Base-by-base conservation (phyloP, 2,113 vertebrate genomes). In the Tachysurus fulvidraco region DNA sequence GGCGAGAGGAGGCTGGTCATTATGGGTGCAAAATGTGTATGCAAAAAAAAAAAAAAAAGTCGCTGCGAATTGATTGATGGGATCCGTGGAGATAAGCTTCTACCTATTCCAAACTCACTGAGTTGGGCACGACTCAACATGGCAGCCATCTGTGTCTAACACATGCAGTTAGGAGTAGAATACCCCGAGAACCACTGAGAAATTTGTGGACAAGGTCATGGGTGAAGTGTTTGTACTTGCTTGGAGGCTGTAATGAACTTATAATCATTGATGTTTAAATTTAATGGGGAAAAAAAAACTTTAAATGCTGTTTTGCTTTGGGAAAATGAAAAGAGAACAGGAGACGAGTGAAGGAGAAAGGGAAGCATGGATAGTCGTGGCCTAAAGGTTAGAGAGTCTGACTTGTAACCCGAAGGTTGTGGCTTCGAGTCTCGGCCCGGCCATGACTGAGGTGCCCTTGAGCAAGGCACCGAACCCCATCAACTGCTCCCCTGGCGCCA, bases 61-160 rank as follows among this genome's bases (percentile, higher is more conserved):
- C 64, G 76, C 65, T 36, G 36, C 65, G 59, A 69, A 41, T 80
- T 89, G 89, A 90, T 85, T 81, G 81, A 90, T 89, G 82, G 64
- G 28, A 59, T 84, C 59, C 80, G 50, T 21, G 23, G 65, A 89
- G 86, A 89, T 87, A 74, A 87, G 85, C 71, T 17, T 83, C 46
- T 41, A 83, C 71, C 84, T 85, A 71, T 36, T 81, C 78, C 78
- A 36, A 25, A 60, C 71, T 60, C 59, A 64, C 57, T 57, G 74
- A 64, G 21, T 60, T 52, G 46, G 5, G 74, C 41, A 41, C 55
- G 60, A 62, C 71, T 54, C n/a, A 30, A 85, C 73, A 14, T 36
- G 44, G 71, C 71, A 84, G 83, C 41, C 16, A 67, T 54, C 83
- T 73, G 65, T 55, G 59, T 79, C 28, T 30, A 86, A 59, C 79